Conservation (phyloP, 2,113 vertebrate species). For the Sinocyclocheilus anshuiensis region DNA sequence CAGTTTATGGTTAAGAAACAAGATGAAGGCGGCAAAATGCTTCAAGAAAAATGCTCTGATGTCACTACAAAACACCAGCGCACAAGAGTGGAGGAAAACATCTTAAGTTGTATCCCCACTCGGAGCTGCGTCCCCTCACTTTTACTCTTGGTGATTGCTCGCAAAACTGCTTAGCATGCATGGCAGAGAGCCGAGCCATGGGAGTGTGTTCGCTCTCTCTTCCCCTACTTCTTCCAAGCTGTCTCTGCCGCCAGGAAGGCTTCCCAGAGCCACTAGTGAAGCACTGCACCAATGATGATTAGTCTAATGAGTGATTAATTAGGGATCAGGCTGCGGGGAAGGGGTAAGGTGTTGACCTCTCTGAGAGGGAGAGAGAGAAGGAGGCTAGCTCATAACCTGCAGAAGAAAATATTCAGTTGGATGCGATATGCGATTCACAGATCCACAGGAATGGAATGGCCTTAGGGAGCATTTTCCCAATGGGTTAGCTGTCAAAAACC, state of each 20-base stretch:
- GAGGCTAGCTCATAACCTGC: neutral
- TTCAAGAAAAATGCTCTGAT: conserved; percentile 25
- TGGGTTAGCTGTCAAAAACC: neutral
- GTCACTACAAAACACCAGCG: conserved; percentile 14
- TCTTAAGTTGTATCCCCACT: conserved; percentile 35
- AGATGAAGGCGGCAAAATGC: conserved; percentile 15
- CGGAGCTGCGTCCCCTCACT: conserved; percentile 18
- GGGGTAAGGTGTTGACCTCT: conserved; percentile 57
- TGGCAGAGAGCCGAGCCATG: conserved; percentile 36
- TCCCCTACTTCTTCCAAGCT: conserved; percentile 27
- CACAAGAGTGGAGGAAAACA: conserved; percentile 4
- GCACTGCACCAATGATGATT: conserved; percentile 61
- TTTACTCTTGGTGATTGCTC: conserved; percentile 38
- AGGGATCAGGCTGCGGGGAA: conserved; percentile 51
- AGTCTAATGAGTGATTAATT: conserved; percentile 71
- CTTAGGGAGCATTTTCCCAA: neutral
- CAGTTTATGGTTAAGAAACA: conserved; percentile 1
- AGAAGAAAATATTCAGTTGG: neutral
- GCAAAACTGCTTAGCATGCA: conserved; percentile 46
- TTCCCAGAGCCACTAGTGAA: conserved; percentile 44
- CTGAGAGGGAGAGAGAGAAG: neutral
- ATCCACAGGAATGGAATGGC: neutral
- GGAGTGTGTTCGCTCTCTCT: conserved; percentile 37
- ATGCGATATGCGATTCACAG: neutral
- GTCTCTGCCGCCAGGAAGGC: conserved; percentile 38